phyloP scores from a whole-genome alignment of 2,888 invertebrate species.

The Drepanosiphum platanoidis region DNA sequence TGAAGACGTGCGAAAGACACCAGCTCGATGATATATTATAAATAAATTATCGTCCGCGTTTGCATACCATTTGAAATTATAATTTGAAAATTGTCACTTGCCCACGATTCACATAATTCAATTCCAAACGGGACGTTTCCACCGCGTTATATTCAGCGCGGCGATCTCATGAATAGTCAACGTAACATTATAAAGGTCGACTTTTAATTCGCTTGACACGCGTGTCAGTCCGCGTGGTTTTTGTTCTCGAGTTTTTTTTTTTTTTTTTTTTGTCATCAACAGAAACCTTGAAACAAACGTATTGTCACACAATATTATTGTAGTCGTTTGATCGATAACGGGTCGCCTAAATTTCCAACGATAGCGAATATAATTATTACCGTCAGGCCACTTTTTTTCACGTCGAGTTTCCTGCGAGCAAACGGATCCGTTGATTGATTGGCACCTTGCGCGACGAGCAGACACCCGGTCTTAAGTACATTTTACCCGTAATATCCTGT shows the following conservation, averaged over 20 bases:
- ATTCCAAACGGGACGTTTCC: background rate
- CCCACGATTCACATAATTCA: background rate
- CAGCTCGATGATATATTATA: no score
- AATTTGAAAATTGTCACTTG: background rate
- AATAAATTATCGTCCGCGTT: conserved; percentile 1
- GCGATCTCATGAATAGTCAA: background rate
- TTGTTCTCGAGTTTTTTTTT: background rate
- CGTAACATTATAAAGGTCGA: conserved; percentile 8
- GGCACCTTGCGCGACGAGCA: no score
- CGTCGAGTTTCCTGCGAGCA: no score
- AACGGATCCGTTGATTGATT: no score
- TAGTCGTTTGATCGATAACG: no score
- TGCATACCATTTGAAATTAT: conserved; percentile 47
- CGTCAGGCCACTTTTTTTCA: no score
- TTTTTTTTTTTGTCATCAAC: no score
- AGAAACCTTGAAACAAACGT: background rate
- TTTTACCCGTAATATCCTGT: no score
- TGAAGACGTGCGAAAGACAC: background rate
- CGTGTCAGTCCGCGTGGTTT: background rate
- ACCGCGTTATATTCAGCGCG: background rate
- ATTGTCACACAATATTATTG: no score
- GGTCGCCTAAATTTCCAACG: no score
- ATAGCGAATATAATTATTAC: no score
- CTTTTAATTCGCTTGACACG: conserved; percentile 34
- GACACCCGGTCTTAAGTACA: no score